These are phyloP conservation scores for Sarcophaga peregrina DNA, from an alignment of 1,140 invertebrate species.

Conservation along the genomic window DNA sequence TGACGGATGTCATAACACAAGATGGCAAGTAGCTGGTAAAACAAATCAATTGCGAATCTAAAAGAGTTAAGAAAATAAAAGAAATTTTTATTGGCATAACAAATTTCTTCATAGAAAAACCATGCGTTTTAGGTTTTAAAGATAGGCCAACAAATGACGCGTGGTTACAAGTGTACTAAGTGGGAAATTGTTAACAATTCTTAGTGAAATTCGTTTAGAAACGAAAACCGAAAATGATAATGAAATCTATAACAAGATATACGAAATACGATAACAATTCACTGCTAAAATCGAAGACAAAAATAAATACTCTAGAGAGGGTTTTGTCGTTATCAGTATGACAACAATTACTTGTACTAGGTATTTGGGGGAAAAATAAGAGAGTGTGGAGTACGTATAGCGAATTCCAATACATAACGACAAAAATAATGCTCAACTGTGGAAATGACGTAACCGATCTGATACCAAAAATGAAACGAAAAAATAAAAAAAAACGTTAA, in stretches of 20 bases:
- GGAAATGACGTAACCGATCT: conserved; percentile 5
- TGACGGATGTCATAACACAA: background rate
- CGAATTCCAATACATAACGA: too few relatives aligned
- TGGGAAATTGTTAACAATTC: too few relatives aligned
- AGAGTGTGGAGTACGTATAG: too few relatives aligned
- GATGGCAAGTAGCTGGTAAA: too few relatives aligned
- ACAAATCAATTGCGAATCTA: too few relatives aligned
- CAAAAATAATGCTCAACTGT: background rate
- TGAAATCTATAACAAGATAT: conserved; percentile 35
- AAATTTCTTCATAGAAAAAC: background rate
- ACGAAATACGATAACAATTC: background rate
- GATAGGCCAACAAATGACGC: too few relatives aligned
- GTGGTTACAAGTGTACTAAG: too few relatives aligned
- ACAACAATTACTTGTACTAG: background rate
- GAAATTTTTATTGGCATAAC: background rate
- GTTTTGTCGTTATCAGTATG: background rate
- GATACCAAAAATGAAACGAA: background rate
- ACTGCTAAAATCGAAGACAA: background rate
- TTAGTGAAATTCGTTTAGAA: too few relatives aligned
- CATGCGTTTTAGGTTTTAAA: background rate
- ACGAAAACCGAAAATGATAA: too few relatives aligned
- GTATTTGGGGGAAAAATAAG: background rate
- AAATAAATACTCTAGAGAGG: conserved; percentile 5
- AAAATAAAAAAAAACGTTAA: background rate
- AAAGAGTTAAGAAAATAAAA: too few relatives aligned